Base-by-base conservation (phyloP, 2,888 invertebrate genomes). In the Trichogramma dendrolimi region DNA sequence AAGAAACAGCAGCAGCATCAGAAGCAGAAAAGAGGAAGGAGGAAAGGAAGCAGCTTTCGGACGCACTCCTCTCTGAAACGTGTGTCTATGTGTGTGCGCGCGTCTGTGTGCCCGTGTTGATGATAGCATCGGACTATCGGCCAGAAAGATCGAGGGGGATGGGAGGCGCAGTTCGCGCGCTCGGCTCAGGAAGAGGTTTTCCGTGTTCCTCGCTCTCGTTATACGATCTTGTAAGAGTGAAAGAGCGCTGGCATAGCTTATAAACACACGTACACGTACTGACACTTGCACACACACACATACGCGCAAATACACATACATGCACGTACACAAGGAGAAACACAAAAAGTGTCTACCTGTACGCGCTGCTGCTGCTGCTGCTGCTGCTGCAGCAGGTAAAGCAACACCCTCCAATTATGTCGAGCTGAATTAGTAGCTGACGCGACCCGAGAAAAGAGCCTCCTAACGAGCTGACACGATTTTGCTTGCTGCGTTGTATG, bases 391-490 rank as follows among this genome's bases (percentile, higher is more conserved):
- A 14, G 71, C 75, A 77, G 77, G 75, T 78, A 78, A 78, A 27
- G 77, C 74, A 78, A 77, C 77, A 77, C 75, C 76, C 78, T 27
- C 77, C 75, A 79, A 78, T 79, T 79, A 77, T 77, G 78, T 79
- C 76, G 72, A 73, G 71, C 74, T 75, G 75, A 79, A 79, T 79
- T 78, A 78, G 78, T 77, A 73, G 75, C 75, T 76, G 73, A 77
- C 75, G 75, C 70, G 71, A 71, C 66, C 67, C 67, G 7, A 6
- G 40, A 6, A 8, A 8, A 8, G 51, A 10, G 42, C 50, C 40
- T 39, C 56, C 72, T 77, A 76, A 77, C 75, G 76, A 76, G 74
- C 70, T 71, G 71, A 59, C 50, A 38, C 47, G 49, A 41, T 58
- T 42, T 49, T 61, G 42, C 44, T 27, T 47, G 38, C 49, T 47